Evolutionary conservation across 2,113 vertebrate genomes (phyloP).

Genomic region (Neolamprologus falcicula): DNA sequence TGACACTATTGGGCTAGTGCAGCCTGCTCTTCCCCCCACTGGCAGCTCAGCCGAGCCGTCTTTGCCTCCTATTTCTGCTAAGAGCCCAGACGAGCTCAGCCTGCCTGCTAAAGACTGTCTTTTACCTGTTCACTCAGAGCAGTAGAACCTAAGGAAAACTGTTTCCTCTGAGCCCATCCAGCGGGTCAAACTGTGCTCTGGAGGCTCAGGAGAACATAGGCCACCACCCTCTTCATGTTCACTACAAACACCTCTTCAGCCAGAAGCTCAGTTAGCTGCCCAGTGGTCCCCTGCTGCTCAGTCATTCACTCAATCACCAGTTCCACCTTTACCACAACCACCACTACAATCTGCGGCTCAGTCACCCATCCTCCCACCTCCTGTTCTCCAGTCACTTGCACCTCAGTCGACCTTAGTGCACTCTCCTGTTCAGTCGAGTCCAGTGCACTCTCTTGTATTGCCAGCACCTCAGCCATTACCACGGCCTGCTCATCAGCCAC

Average conservation of each 20-base stretch:
- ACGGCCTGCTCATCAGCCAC: rapidly evolving
- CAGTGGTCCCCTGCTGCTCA: rapidly evolving
- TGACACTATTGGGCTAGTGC: too few relatives aligned
- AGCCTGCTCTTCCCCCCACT: not conserved
- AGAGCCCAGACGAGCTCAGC: not conserved
- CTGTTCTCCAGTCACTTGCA: too few relatives aligned
- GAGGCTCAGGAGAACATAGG: not conserved
- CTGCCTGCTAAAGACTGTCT: not conserved
- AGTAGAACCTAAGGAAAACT: rapidly evolving
- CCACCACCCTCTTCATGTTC: rapidly evolving
- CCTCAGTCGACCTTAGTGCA: too few relatives aligned
- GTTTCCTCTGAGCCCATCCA: not conserved
- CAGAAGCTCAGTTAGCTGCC: not conserved
- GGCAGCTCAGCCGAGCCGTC: not conserved
- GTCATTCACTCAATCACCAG: too few relatives aligned
- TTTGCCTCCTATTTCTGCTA: not conserved
- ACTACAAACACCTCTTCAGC: not conserved
- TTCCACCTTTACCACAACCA: too few relatives aligned
- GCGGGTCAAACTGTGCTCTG: not conserved
- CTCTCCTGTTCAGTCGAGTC: not conserved
- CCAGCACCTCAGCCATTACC: not conserved
- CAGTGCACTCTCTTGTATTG: not conserved
- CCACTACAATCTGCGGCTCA: too few relatives aligned
- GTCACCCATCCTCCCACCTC: rapidly evolving
- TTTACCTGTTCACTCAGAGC: not conserved